A percentile compares a stretch with the other conserved stretches of the same genome.
Conservation (phyloP, 2,797 vertebrate species). For the Coreius guichenoti region DNA sequence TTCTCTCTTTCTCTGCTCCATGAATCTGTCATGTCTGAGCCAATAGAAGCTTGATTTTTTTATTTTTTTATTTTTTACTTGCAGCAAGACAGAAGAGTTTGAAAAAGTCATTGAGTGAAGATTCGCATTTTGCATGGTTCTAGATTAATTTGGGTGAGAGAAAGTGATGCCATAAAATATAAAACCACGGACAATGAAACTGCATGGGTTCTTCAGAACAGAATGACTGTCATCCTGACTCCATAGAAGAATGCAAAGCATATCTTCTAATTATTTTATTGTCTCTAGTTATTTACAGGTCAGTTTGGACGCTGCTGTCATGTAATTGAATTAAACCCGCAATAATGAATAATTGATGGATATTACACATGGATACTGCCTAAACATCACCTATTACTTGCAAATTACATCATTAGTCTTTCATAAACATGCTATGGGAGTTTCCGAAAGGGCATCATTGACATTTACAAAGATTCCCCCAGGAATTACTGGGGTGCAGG, state of each 20-base stretch:
- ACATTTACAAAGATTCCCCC: conserved; percentile 48
- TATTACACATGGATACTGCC: conserved; percentile 43
- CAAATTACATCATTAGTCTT: conserved; percentile 60
- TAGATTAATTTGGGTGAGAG: neutral
- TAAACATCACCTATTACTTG: conserved; percentile 57
- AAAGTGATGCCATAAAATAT: neutral
- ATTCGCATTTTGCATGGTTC: neutral
- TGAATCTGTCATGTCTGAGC: conserved; percentile 33
- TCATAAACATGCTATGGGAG: conserved; percentile 54
- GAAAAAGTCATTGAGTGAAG: neutral
- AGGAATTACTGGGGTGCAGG: conserved; percentile 34
- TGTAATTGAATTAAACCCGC: conserved; percentile 41
- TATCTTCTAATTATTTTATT: conserved; percentile 17
- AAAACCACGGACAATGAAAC: neutral
- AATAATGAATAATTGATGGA: conserved; percentile 58
- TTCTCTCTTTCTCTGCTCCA: conserved; percentile 24
- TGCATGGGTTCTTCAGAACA: neutral
- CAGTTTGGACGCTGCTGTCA: neutral
- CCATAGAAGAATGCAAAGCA: conserved; percentile 17
- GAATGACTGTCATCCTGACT: conserved; percentile 38
- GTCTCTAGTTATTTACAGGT: conserved; percentile 20
- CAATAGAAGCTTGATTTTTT: conserved; percentile 1
- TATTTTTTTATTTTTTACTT: neutral
- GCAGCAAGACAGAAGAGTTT: conserved; percentile 3
- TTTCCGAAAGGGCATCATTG: conserved; percentile 41